Base-by-base conservation (phyloP, 35 echinoderm and acorn worm species). In the Chiridota heheva region DNA sequence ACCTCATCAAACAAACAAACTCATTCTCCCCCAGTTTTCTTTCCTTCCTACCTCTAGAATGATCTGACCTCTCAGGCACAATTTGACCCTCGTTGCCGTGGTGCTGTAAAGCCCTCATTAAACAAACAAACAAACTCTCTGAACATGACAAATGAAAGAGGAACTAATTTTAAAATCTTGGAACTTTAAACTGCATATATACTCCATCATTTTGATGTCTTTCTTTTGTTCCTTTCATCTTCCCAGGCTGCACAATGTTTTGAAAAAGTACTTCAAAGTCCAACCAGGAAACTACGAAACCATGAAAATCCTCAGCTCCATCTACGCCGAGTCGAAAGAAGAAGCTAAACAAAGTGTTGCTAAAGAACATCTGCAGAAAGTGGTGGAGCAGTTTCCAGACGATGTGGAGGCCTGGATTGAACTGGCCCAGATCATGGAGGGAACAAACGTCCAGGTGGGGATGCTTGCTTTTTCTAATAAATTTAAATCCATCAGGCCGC, bases 321-420 rank as follows among this genome's bases (percentile, higher is more conserved):
- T 97, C 33, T 97, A 97, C 79, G 84, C 94, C 6, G 75, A 62
- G 43, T 88, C 84, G 8, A 83, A 78, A 39, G 94, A 97, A 28
- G 88, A 97, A 29, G 69, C 70, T 5, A 96, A 91, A 75, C 69
- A 83, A 60, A 88, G 91, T 7, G 63, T 84, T 1, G 94, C 94
- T 27, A 91, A 88, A 58, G 89, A 88, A 42, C 84, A 97, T 59
- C 85, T 97, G 18, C 94, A 97, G 80, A 97, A 97, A 44, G 94
- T 97, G 6, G 94, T 97, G 18, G 94, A 97, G 29, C 88, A 97
- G 80, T 91, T 97, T 18, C 94, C 94, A 12, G 94, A 97, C 61
- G 94, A 97, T 67, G 94, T 97, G n/a, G 94, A 97, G 53, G 94
- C 94, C 12, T 97, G 94, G 94, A 97, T 97, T 33, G 94, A 97